Percentiles rank a stretch among this genome's conserved stretches.
Conservation (phyloP, 2,888 invertebrate genomes). For the Hesperia comma region DNA sequence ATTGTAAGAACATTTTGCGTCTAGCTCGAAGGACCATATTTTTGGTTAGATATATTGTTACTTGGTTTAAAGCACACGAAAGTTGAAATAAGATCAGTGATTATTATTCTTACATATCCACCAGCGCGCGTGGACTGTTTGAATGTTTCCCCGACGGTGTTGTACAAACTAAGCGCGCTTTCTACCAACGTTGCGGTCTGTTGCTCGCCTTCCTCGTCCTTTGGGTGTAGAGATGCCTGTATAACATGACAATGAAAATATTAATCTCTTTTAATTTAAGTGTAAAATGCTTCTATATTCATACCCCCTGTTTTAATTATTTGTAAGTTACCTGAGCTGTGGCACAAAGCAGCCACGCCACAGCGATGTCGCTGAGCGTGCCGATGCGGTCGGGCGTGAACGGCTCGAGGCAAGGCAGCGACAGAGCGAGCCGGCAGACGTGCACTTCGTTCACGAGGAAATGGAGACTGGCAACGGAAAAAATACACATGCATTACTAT, state of each 20-base stretch:
- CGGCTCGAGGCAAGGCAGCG: conserved; percentile 94
- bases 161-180: conserved; percentile 93
- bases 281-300: no score
- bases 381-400: conserved; percentile 92
- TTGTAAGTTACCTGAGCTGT: conserved; percentile 84
- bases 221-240: conserved; percentile 76
- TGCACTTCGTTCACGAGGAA: conserved; percentile 93
- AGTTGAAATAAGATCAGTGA: no score
- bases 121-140: conserved; percentile 94
- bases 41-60: no score
- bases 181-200: conserved; percentile 93
- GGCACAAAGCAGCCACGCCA: conserved; percentile 92
- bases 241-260: neutral
- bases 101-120: conserved; percentile 87
- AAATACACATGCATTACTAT: neutral
- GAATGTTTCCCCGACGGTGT: conserved; percentile 90
- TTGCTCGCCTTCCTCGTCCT: conserved; percentile 92
- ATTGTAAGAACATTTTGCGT: neutral
- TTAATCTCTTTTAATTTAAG: no score
- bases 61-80: no score
- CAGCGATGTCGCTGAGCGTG: conserved; percentile 91
- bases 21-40: neutral
- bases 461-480: conserved; percentile 83
- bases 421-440: conserved; percentile 92
- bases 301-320: neutral